phyloP scores from a whole-genome alignment of 2,888 invertebrate genomes.

The Belgica antarctica region DNA sequence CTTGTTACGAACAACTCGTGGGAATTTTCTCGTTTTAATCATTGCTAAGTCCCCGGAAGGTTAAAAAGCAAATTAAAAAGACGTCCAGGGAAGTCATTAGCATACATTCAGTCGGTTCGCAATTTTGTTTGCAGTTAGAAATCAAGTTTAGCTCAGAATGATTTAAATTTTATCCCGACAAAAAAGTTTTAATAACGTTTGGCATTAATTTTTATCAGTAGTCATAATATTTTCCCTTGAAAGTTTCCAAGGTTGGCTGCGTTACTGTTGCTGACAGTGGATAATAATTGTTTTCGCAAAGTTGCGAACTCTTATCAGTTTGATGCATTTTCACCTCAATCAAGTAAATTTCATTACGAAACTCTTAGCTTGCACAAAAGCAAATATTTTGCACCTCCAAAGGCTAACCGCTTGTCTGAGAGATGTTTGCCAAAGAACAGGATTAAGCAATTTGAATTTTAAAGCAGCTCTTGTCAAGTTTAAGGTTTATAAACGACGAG shows the following conservation, averaged over 20 bases:
- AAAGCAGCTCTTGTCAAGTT: conserved; percentile 31
- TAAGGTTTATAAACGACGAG: conserved; percentile 1
- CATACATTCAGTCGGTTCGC: background rate
- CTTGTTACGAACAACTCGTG: background rate
- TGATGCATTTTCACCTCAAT: too few relatives aligned
- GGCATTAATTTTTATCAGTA: too few relatives aligned
- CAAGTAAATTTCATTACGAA: background rate
- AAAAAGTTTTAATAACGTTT: too few relatives aligned
- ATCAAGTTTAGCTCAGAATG: too few relatives aligned
- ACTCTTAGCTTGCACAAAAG: background rate
- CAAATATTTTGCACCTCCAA: background rate
- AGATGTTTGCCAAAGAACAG: conserved; percentile 9
- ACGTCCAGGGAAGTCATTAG: background rate
- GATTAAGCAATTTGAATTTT: conserved; percentile 40
- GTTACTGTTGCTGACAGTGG: too few relatives aligned
- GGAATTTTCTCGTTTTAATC: conserved; percentile 6
- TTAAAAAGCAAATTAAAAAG: conserved; percentile 9
- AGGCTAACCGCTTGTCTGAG: background rate
- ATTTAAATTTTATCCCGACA: too few relatives aligned
- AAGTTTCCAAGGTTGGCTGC: too few relatives aligned
- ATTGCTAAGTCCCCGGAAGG: background rate
- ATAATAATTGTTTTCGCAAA: too few relatives aligned
- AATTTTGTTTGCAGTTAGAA: background rate
- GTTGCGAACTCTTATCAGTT: too few relatives aligned
- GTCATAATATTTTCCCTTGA: too few relatives aligned